Conservation (phyloP, 2,797 vertebrate genomes). For the Falco columbarius region DNA sequence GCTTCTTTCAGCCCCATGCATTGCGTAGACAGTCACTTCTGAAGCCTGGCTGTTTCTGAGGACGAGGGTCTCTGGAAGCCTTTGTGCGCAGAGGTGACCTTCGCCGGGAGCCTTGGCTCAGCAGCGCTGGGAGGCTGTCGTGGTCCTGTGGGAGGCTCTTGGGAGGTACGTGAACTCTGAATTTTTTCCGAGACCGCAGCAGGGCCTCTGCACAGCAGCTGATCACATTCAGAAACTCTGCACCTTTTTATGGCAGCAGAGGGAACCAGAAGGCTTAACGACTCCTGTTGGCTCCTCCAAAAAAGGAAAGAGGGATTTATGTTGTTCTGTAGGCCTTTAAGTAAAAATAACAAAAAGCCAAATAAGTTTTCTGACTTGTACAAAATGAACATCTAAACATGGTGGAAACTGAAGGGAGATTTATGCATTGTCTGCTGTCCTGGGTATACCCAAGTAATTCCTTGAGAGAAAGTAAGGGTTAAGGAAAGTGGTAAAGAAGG, state of each 20-base stretch:
- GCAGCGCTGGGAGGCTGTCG: neutral
- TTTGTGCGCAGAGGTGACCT: neutral
- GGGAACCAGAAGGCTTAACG: slow-evolving; percentile 41
- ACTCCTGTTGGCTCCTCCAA: neutral
- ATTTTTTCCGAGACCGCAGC: neutral
- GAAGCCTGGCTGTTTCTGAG: neutral
- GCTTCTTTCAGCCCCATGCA: neutral
- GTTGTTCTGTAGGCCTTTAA: slow-evolving; percentile 2
- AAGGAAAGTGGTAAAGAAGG: neutral
- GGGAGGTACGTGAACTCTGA: neutral
- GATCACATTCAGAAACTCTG: slow-evolving; percentile 1
- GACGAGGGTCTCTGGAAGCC: neutral
- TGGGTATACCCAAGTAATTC: neutral
- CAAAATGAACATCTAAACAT: neutral
- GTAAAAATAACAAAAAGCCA: neutral
- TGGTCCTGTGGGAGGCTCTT: accelerated
- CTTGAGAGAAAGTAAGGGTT: neutral
- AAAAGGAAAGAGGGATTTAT: slow-evolving; percentile 32
- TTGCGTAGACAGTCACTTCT: neutral
- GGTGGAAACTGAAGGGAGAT: neutral
- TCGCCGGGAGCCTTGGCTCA: accelerated
- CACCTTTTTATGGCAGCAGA: slow-evolving; percentile 46
- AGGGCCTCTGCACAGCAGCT: slow-evolving; percentile 23
- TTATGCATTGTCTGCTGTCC: neutral
- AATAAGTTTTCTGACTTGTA: neutral